Evolutionary conservation across 2,113 vertebrate genomes (phyloP).

Genomic region (Sterrhoptilus dennistouni): DNA sequence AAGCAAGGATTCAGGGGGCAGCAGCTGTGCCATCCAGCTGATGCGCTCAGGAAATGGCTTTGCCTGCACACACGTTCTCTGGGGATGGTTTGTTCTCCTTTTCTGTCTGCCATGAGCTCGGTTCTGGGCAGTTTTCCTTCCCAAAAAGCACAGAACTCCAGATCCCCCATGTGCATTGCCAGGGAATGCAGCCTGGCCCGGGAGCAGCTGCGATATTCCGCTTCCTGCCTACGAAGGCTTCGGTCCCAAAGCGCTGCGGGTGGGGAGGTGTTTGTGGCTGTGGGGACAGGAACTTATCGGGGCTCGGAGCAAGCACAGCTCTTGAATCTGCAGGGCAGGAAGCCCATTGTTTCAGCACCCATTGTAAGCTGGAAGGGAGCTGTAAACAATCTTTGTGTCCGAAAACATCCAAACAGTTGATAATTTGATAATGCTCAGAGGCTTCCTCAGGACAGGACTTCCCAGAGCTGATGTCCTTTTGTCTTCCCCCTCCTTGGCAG

Average conservation of each 20-base stretch:
- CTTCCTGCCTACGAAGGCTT: background rate
- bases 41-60: background rate
- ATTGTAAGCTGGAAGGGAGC: background rate
- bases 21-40: background rate
- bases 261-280: background rate
- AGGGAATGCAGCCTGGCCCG: background rate
- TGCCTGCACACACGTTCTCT: background rate
- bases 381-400: conserved; percentile 21
- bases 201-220: background rate
- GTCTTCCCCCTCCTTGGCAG: conserved; percentile 69
- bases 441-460: conserved; percentile 43
- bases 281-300: background rate
- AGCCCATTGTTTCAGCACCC: conserved; percentile 37
- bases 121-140: background rate
- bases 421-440: background rate
- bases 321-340: background rate
- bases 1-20: background rate
- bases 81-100: background rate
- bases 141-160: background rate
- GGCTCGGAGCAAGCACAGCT: background rate
- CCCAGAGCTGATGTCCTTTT: conserved; percentile 18
- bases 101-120: background rate
- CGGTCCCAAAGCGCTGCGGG: background rate
- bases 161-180: accelerated
- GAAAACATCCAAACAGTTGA: background rate